Conservation (phyloP, 2,113 vertebrate species). For the Chionodraco myersi region DNA sequence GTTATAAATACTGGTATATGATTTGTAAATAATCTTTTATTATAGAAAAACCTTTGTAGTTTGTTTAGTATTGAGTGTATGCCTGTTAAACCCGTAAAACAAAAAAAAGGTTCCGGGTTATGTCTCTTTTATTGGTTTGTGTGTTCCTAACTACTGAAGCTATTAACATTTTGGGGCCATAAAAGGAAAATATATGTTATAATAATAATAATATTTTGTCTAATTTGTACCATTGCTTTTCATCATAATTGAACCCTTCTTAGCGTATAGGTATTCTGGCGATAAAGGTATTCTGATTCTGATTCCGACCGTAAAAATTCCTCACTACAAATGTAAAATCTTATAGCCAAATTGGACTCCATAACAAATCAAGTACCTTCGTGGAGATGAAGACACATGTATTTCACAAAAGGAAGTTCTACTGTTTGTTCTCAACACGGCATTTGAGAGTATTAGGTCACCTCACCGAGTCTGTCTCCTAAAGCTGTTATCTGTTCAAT, state of each 20-base stretch:
- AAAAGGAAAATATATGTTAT: no score
- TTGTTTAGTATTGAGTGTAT: not conserved
- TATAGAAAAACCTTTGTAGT: not conserved
- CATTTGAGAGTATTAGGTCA: not conserved
- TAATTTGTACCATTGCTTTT: no score
- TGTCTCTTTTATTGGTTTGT: not conserved
- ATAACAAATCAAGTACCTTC: not conserved
- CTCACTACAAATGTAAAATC: not conserved
- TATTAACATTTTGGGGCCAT: no score
- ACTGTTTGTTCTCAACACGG: not conserved
- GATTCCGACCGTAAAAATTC: not conserved
- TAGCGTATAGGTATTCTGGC: no score
- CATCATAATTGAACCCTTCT: no score
- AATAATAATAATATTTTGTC: no score
- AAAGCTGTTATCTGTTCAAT: constrained; percentile 26
- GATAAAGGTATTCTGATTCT: no score
- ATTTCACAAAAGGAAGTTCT: not conserved
- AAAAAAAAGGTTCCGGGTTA: not conserved
- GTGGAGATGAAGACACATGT: not conserved
- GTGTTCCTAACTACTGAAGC: no score
- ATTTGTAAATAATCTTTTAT: not conserved
- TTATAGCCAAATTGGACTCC: not conserved
- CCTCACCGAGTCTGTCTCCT: not conserved
- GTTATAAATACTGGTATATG: not conserved
- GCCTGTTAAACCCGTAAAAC: not conserved